phyloP scores from a whole-genome alignment of 2,797 vertebrate genomes.

The Siniperca obscura region DNA sequence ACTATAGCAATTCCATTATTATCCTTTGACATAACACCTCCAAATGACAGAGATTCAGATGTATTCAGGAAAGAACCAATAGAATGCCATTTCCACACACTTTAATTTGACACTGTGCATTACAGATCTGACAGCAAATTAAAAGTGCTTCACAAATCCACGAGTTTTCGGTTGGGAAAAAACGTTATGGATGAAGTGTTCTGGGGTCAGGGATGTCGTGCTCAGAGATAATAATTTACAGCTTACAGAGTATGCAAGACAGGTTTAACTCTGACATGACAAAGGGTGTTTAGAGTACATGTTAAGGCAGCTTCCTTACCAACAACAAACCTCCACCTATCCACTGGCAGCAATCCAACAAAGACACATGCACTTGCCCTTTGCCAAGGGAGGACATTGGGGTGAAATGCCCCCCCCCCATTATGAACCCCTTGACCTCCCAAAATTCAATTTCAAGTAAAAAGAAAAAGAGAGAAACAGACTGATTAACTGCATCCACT shows the following conservation, averaged over 20 bases:
- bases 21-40: not conserved
- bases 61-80: not conserved
- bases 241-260: not conserved
- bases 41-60: not conserved
- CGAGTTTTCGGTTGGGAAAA: not conserved
- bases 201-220: not conserved
- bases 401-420: too few relatives aligned
- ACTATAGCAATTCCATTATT: not conserved
- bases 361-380: not conserved
- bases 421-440: too few relatives aligned
- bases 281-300: not conserved
- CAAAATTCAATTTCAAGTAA: not conserved
- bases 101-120: not conserved
- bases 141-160: slow-evolving; percentile 5
- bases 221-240: not conserved
- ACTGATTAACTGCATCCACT: too few relatives aligned
- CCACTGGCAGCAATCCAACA: slow-evolving; percentile 22
- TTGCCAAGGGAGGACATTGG: not conserved
- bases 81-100: too few relatives aligned
- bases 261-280: slow-evolving; percentile 2
- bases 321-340: not conserved
- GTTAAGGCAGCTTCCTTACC: not conserved
- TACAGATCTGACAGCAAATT: not conserved
- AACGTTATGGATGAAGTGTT: slow-evolving; percentile 10
- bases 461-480: not conserved